Evolutionary conservation across 2,113 vertebrate species (phyloP), one percentile per base, ranked within the genome.

Genomic region (Daboia siamensis): DNA sequence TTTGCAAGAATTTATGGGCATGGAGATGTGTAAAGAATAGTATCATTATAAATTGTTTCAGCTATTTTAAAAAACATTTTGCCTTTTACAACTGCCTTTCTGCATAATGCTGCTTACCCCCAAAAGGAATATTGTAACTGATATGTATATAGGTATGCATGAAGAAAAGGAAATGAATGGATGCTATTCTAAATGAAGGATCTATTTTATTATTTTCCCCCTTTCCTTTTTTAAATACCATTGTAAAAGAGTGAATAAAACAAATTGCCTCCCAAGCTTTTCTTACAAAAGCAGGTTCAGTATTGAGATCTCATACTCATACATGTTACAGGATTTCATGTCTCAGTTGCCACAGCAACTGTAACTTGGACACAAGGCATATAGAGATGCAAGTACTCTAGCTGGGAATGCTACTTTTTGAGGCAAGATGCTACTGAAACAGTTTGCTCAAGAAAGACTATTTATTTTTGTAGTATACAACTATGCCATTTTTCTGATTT

Each of bases 311-410:
- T 52, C 46, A 23, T 51, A 57, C 54, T 88, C 88, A 90, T n/a
- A 84, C 85, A 54, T n/a, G 89, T 80, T 48, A 57, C 59, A 90
- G 23, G 56, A 90, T 92, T 90, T 51, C 39, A 86, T 61, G 69
- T 54, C 44, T 87, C 61, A 90, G 89, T 94, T 94, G 88, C 93
- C 61, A 84, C 84, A 92, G 93, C 85, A 92, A 94, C 88, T 84
- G 85, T 90, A 90, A 92, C 57, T 92, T 92, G 85, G 85, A 61
- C 89, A 92, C 54, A 52, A 84, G 20, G 88, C n/a, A 69, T 74
- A 39, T 51, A 44, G 48, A 64, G 29, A 84, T 54, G 61, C 84
- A 61, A 11, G 44, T 80, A 84, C 17, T 44, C 1, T 59, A 84
- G 29, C 88, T 80, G 56, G 44, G 17, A 86, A 55, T 55, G 29